Conservation (phyloP, 1,140 invertebrate species). For the Listronotus bonariensis region DNA sequence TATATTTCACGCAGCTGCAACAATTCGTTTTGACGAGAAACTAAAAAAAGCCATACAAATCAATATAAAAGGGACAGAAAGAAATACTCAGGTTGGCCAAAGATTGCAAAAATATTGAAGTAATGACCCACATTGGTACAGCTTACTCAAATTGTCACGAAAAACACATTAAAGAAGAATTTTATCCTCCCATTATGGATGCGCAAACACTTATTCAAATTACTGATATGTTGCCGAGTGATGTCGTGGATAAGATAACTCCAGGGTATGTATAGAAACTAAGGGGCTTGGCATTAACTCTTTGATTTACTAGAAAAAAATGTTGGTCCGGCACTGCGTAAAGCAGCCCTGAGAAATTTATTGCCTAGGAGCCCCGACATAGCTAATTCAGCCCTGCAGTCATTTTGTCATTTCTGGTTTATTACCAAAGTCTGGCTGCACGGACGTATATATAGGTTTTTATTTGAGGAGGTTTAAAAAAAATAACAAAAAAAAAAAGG, state of each 20-base stretch:
- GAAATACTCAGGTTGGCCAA: slow-evolving; percentile 70
- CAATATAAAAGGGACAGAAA: slow-evolving; percentile 68
- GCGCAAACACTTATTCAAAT: slow-evolving; percentile 66
- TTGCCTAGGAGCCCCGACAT: too few relatives aligned
- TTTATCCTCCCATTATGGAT: slow-evolving; percentile 74
- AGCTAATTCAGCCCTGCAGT: too few relatives aligned
- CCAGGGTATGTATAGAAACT: slow-evolving; percentile 63
- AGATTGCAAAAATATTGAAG: slow-evolving; percentile 72
- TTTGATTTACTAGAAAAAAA: too few relatives aligned
- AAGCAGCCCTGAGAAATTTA: too few relatives aligned
- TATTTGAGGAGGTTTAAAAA: too few relatives aligned
- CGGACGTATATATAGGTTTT: too few relatives aligned
- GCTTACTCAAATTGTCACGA: slow-evolving; percentile 73
- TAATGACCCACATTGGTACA: slow-evolving; percentile 74
- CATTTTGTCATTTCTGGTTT: too few relatives aligned
- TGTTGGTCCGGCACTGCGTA: too few relatives aligned
- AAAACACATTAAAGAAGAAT: slow-evolving; percentile 66
- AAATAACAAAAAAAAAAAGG: too few relatives aligned
- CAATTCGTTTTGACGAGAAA: slow-evolving; percentile 69
- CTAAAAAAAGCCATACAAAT: slow-evolving; percentile 66
- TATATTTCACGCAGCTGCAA: slow-evolving; percentile 71
- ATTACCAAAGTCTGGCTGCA: too few relatives aligned
- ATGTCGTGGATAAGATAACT: slow-evolving; percentile 54
- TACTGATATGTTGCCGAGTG: slow-evolving; percentile 58
- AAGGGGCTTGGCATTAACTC: too few relatives aligned